Conservation (phyloP, 2,888 invertebrate species). For the Eueremaeus valkanovi region DNA sequence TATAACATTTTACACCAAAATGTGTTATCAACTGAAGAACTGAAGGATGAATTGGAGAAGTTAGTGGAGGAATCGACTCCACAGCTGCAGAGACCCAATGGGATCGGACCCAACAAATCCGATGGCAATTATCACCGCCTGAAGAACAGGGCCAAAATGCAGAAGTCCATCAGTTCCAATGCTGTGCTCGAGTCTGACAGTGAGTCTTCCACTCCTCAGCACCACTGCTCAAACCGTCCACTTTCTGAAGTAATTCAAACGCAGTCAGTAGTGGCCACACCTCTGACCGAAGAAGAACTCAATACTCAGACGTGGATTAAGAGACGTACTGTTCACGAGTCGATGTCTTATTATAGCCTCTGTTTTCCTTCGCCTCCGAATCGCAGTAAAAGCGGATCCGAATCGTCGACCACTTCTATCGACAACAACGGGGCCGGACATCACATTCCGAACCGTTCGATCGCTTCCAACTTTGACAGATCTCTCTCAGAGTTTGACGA, state of each 20-base stretch:
- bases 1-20: constrained; percentile 47
- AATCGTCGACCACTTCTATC: constrained; percentile 18
- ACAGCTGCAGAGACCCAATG: constrained; percentile 16
- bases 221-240: constrained; percentile 39
- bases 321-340: constrained; percentile 42
- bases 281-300: constrained; percentile 25
- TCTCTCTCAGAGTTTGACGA: constrained; percentile 19
- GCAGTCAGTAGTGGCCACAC: constrained; percentile 1
- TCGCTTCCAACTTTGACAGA: constrained; percentile 8
- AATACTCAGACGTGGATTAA: constrained; percentile 33
- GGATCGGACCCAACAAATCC: neutral
- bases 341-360: constrained; percentile 43
- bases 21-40: constrained; percentile 31
- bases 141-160: constrained; percentile 43
- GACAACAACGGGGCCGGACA: neutral
- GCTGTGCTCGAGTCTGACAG: constrained; percentile 47
- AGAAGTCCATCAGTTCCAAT: constrained; percentile 47
- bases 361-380: constrained; percentile 42
- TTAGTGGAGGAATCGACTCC: constrained; percentile 43
- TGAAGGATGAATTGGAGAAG: constrained; percentile 46
- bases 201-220: constrained; percentile 45
- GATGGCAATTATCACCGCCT: constrained; percentile 11
- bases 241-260: constrained; percentile 40
- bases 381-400: neutral
- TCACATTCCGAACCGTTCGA: neutral